Evolutionary conservation across 2,797 vertebrate genomes (phyloP).

Genomic region (Coracias cyanogaster): DNA sequence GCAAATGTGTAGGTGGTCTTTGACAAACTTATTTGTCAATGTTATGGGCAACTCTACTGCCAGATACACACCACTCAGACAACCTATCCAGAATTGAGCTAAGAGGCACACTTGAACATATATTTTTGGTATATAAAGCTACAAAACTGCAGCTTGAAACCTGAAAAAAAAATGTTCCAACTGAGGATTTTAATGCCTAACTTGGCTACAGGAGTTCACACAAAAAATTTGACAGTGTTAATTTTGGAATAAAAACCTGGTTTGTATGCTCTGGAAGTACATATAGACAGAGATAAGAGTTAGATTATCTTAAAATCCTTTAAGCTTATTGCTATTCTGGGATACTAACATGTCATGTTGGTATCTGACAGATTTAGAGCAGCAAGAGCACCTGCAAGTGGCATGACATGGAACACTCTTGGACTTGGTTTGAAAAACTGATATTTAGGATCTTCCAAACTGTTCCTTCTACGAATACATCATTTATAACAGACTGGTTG

Average conservation of each 20-base stretch:
- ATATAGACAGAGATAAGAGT: not conserved
- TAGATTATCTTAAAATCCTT: not conserved
- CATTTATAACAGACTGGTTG: not conserved
- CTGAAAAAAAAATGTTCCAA: not conserved
- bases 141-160: not conserved
- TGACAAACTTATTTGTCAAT: not conserved
- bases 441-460: not conserved
- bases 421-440: not conserved
- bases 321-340: not conserved
- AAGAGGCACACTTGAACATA: not conserved
- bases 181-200: not conserved
- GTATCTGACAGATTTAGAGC: not conserved
- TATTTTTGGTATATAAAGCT: not conserved
- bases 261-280: not conserved
- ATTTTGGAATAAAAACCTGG: not conserved
- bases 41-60: not conserved
- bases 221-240: not conserved
- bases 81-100: not conserved
- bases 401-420: not conserved
- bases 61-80: fast-evolving
- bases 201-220: not conserved
- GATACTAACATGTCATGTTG: not conserved
- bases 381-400: not conserved
- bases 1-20: not conserved
- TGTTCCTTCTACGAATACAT: not conserved